Evolutionary conservation across 2,888 invertebrate genomes (phyloP).

Genomic region (Sphaeridia pumilis): DNA sequence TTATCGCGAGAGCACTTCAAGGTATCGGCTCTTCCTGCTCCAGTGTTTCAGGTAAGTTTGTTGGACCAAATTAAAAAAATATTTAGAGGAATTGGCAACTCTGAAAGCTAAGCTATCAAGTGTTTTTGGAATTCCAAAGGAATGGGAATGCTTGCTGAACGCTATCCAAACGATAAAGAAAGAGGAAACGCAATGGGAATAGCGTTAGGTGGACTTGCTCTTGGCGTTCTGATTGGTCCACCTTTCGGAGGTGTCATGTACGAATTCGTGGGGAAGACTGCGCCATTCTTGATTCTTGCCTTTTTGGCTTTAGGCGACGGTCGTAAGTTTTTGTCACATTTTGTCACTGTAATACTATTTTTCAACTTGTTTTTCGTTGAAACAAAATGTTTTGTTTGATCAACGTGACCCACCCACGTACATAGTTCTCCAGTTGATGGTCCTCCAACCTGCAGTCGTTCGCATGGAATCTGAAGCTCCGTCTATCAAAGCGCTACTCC

Average conservation of each 20-base stretch:
- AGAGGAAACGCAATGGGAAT: constrained; percentile 98
- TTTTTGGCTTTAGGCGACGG: constrained; percentile 91
- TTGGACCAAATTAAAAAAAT: no score
- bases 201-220: constrained; percentile 87
- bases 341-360: neutral
- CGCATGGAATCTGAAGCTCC: constrained; percentile 88
- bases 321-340: constrained; percentile 56
- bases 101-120: no score
- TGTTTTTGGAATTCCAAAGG: constrained; percentile 46
- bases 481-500: constrained; percentile 72
- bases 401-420: no score
- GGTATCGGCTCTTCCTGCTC: constrained; percentile 98
- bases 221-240: constrained; percentile 96
- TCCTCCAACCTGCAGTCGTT: constrained; percentile 85
- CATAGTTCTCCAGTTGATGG: constrained; percentile 80
- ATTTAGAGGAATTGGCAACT: no score
- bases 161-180: constrained; percentile 95
- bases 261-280: constrained; percentile 95
- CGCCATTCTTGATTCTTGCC: constrained; percentile 91
- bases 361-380: neutral
- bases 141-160: constrained; percentile 98
- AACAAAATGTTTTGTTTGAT: no score
- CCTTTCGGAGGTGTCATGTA: constrained; percentile 99
- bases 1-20: constrained; percentile 89
- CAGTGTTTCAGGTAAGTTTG: constrained; percentile 75